phyloP scores from a whole-genome alignment of 2,113 vertebrate genomes.

The Actenoides hombroni region DNA sequence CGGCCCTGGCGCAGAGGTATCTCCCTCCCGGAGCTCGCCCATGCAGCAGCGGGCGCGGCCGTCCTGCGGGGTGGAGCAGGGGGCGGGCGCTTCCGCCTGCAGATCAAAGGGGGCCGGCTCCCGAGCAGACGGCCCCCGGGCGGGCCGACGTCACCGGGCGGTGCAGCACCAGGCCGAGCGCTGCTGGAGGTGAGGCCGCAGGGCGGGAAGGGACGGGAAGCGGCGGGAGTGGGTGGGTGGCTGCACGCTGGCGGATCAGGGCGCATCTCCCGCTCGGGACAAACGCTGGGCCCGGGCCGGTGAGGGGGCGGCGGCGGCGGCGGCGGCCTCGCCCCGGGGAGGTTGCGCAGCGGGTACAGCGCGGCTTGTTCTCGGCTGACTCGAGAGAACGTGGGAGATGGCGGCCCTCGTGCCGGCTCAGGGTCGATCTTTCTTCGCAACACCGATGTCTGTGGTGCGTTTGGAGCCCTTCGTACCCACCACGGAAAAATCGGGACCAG shows the following conservation, averaged over 20 bases:
- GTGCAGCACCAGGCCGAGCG: background rate
- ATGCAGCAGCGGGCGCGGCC: no score
- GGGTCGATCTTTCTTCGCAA: background rate
- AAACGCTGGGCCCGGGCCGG: no score
- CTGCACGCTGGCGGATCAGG: background rate
- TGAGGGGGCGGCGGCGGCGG: no score
- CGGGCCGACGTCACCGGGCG: background rate
- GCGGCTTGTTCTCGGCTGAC: background rate
- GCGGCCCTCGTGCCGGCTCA: background rate
- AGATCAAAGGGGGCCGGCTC: background rate
- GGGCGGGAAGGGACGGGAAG: no score
- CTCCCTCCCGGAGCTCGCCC: no score
- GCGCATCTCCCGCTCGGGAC: no score
- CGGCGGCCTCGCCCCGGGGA: background rate
- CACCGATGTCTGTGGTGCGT: rapidly evolving
- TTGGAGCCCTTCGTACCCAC: background rate
- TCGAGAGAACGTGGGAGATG: background rate
- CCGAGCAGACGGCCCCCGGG: background rate
- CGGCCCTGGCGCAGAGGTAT: no score
- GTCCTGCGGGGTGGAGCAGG: background rate
- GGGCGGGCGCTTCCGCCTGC: background rate
- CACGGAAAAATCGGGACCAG: rapidly evolving
- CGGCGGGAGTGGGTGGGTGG: background rate
- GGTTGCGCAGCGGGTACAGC: background rate
- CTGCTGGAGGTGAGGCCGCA: background rate